A percentile compares a stretch with the other conserved stretches of the same genome.
phyloP scores from a whole-genome alignment of 1,140 invertebrate genomes.

The Panagrolaimus sp. region DNA sequence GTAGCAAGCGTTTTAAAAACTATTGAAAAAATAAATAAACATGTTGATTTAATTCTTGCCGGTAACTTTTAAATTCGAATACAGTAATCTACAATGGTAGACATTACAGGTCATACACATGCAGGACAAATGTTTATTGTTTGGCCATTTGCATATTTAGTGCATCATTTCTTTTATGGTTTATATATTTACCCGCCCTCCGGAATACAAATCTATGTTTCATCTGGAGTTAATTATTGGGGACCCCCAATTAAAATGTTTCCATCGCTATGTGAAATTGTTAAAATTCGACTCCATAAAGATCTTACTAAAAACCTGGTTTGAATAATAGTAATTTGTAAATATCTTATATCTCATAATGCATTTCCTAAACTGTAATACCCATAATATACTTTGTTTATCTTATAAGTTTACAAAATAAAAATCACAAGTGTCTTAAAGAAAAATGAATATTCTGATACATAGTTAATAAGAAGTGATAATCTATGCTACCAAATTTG shows the following conservation, averaged over 20 bases:
- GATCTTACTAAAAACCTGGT: too few species aligned
- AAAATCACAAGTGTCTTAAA: too few species aligned
- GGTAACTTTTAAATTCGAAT: not conserved
- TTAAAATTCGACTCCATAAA: not conserved
- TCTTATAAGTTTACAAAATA: too few species aligned
- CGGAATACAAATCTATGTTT: slow-evolving; percentile 30
- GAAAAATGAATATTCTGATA: too few species aligned
- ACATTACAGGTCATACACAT: slow-evolving; percentile 24
- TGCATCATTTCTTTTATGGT: slow-evolving; percentile 30
- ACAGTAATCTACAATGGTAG: not conserved
- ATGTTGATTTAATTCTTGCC: slow-evolving; percentile 31
- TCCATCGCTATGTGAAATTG: slow-evolving; percentile 10
- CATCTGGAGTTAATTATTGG: slow-evolving; percentile 36
- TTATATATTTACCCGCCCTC: slow-evolving; percentile 20
- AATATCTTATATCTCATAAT: too few species aligned
- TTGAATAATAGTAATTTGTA: too few species aligned
- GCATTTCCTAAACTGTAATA: too few species aligned
- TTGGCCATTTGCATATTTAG: slow-evolving; percentile 26
- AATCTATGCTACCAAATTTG: too few species aligned
- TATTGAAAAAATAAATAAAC: slow-evolving; percentile 9
- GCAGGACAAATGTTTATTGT: slow-evolving; percentile 26
- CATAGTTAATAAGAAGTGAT: too few species aligned
- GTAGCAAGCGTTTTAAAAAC: slow-evolving; percentile 29
- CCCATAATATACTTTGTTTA: too few species aligned
- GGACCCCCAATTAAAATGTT: slow-evolving; percentile 25